A percentile compares a stretch with the other conserved stretches of the same genome.
These are phyloP conservation scores for Myzus persicae DNA, from an alignment of 1,140 invertebrate genomes.

Conservation along the genomic window DNA sequence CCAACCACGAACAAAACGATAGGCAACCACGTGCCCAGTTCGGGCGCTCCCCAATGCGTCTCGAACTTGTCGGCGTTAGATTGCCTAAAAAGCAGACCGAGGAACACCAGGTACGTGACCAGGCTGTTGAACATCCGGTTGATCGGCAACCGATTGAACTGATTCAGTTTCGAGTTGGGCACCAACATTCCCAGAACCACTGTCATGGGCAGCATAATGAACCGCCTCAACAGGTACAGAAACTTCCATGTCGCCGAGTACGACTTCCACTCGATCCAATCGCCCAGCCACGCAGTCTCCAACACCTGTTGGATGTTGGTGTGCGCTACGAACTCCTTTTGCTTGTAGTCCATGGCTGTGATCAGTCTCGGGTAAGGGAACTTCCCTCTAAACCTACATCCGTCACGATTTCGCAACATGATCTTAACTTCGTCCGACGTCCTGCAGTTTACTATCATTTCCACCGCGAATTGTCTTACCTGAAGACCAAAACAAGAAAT, in stretches of 20 bases:
- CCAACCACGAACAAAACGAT: constrained; percentile 67
- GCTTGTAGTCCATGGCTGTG: constrained; percentile 75
- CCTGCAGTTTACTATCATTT: constrained; percentile 71
- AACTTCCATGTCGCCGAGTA: constrained; percentile 64
- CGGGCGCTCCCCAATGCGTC: constrained; percentile 65
- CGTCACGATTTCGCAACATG: constrained; percentile 68
- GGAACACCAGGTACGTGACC: constrained; percentile 72
- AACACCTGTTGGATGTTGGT: constrained; percentile 74
- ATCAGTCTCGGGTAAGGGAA: constrained; percentile 71
- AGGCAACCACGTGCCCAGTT: constrained; percentile 73
- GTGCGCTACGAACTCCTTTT: constrained; percentile 79
- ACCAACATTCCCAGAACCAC: constrained; percentile 65
- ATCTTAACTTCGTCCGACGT: constrained; percentile 75
- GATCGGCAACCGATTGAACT: constrained; percentile 67
- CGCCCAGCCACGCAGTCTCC: constrained; percentile 67
- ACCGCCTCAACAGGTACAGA: constrained; percentile 64
- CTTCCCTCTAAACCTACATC: constrained; percentile 64
- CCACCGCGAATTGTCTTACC: constrained; percentile 71
- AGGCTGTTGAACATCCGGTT: constrained; percentile 71
- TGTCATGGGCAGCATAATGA: constrained; percentile 67
- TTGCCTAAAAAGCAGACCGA: constrained; percentile 69
- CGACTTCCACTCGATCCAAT: constrained; percentile 69
- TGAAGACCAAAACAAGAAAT: constrained; percentile 60
- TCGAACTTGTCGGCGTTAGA: constrained; percentile 68
- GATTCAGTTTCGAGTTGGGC: constrained; percentile 64